phyloP scores from a whole-genome alignment of 2,113 vertebrate species.

The Indicator indicator region DNA sequence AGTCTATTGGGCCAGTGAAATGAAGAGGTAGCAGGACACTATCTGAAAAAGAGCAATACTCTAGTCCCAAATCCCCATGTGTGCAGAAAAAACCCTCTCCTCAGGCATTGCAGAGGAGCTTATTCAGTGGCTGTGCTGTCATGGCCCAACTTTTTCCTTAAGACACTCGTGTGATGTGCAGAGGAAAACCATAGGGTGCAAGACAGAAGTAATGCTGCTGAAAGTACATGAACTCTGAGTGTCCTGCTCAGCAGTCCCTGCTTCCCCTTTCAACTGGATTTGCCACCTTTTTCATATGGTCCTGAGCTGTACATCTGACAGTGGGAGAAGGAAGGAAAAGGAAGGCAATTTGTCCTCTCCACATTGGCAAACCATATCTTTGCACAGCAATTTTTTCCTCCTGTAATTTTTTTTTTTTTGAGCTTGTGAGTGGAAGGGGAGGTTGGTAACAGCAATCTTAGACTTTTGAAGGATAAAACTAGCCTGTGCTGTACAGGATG shows the following conservation, averaged over 20 bases:
- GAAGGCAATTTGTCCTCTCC: neutral
- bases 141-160: neutral
- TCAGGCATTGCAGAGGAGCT: neutral
- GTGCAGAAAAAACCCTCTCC: neutral
- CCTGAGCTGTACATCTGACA: neutral
- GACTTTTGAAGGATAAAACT: neutral
- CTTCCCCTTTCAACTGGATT: neutral
- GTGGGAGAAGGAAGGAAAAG: neutral
- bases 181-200: neutral
- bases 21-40: neutral
- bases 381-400: neutral
- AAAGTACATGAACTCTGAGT: neutral
- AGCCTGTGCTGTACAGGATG: neutral
- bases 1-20: neutral
- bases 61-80: rapidly evolving
- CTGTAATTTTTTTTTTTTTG: neutral
- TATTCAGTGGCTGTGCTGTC: neutral
- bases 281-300: neutral
- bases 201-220: neutral
- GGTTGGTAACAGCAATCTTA: neutral
- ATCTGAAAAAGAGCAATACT: neutral
- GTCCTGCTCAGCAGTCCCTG: neutral
- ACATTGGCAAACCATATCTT: neutral
- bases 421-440: neutral
- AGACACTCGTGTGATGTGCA: neutral